phyloP scores from a whole-genome alignment of 92 coral and sea anemone genomes.

The Blastomussa wellsi region DNA sequence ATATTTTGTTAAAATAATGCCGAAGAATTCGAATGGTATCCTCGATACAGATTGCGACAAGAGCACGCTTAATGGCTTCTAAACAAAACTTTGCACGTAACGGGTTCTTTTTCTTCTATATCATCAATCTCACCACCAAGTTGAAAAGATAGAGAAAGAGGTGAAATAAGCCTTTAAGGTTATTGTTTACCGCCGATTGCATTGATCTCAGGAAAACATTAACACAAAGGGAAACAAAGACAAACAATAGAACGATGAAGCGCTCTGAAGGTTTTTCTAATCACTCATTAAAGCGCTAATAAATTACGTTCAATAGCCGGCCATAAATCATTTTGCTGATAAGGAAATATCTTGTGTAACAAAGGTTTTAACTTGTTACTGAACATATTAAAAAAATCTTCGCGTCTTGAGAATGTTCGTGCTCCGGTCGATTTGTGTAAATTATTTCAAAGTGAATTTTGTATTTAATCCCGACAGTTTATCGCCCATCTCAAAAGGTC shows the following conservation, averaged over 20 bases:
- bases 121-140: too few species aligned
- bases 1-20: not conserved
- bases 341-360: too few species aligned
- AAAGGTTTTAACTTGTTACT: not conserved
- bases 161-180: not conserved
- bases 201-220: not conserved
- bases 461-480: not conserved
- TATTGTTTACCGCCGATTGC: not conserved
- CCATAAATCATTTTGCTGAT: conserved; percentile 20
- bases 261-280: not conserved
- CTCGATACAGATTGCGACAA: not conserved
- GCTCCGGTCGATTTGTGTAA: not conserved
- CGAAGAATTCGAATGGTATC: not conserved
- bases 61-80: not conserved
- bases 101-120: not conserved
- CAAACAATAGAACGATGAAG: conserved; percentile 3
- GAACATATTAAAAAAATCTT: not conserved
- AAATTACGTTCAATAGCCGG: not conserved
- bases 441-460: not conserved
- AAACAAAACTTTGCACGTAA: not conserved
- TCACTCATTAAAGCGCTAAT: conserved; percentile 7
- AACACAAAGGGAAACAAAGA: conserved; percentile 5
- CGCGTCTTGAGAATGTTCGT: not conserved
- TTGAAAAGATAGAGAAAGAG: too few species aligned
- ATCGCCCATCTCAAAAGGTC: not conserved